Conservation (phyloP, 2,797 vertebrate genomes). For the Enteromius thamalakanensis region DNA sequence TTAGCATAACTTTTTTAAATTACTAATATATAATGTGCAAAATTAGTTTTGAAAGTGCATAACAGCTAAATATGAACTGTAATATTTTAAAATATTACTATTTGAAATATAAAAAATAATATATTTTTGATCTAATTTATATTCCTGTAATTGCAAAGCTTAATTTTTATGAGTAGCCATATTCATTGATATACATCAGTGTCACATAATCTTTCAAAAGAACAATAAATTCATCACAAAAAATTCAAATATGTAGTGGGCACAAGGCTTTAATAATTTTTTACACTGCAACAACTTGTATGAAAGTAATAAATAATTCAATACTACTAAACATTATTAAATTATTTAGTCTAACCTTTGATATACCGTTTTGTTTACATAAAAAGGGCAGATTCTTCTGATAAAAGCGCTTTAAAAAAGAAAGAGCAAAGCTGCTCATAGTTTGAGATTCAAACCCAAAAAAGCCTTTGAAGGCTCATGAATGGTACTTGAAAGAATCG, state of each 20-base stretch:
- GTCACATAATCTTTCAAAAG: not conserved
- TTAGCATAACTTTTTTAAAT: too few relatives aligned
- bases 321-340: not conserved
- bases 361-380: conserved; percentile 2
- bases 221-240: not conserved
- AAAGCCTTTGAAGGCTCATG: not conserved
- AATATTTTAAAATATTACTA: not conserved
- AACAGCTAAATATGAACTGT: not conserved
- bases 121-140: not conserved
- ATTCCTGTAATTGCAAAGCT: not conserved
- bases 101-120: not conserved
- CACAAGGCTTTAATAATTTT: not conserved
- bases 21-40: not conserved
- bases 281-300: not conserved
- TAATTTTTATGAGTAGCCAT: not conserved
- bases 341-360: conserved; percentile 16
- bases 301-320: conserved; percentile 15
- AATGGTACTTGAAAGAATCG: conserved; percentile 2
- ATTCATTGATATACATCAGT: not conserved
- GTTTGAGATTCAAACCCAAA: not conserved
- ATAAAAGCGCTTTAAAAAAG: not conserved
- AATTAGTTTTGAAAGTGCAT: not conserved
- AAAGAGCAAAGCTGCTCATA: not conserved
- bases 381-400: not conserved
- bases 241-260: not conserved